These are phyloP conservation scores for Oeneis ivallda DNA, from an alignment of 2,888 invertebrate genomes.

Conservation along the genomic window DNA sequence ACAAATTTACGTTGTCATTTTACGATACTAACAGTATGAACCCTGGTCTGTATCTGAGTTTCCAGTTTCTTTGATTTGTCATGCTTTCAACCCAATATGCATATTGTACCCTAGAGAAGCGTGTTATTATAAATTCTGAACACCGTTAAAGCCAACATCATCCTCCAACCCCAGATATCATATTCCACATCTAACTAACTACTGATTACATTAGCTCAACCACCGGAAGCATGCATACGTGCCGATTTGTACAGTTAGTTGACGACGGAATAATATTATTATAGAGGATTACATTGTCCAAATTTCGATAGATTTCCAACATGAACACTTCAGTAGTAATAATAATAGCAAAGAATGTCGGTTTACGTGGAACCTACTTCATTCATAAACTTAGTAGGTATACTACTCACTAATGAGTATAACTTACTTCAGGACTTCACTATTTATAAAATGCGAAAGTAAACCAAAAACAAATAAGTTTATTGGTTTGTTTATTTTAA, in stretches of 20 bases:
- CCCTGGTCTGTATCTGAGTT: no score
- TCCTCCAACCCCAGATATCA: slow-evolving; percentile 1
- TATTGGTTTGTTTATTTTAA: no score
- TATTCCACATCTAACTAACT: slow-evolving; percentile 11
- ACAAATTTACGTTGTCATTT: no score
- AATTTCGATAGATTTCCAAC: neutral
- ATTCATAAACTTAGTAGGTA: no score
- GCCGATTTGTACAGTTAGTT: slow-evolving; percentile 2
- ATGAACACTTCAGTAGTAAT: no score
- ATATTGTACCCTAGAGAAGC: neutral
- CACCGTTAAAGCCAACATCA: slow-evolving; percentile 1
- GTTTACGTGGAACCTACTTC: no score
- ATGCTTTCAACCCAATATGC: neutral
- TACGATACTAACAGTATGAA: no score
- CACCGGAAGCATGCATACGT: slow-evolving; percentile 6
- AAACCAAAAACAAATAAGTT: no score
- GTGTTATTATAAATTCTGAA: neutral
- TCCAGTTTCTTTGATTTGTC: neutral
- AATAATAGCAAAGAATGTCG: no score
- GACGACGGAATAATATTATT: slow-evolving; percentile 8
- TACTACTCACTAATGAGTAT: no score
- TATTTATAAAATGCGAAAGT: no score
- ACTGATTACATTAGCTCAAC: slow-evolving; percentile 1
- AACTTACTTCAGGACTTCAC: no score
- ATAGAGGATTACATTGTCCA: neutral